Conservation (phyloP, 2,113 vertebrate species). For the Holacanthus passer region DNA sequence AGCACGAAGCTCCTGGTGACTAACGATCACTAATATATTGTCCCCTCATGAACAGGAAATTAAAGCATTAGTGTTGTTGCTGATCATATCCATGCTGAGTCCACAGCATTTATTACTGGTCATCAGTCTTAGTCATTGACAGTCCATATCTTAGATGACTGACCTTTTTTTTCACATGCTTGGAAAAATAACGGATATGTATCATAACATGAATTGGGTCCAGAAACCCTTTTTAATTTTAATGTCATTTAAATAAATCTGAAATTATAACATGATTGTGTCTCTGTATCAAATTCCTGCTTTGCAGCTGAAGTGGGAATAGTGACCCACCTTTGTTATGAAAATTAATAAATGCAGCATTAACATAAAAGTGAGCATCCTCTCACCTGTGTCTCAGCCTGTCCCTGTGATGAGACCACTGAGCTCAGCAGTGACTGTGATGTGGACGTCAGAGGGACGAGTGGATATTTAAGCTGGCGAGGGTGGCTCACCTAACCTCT, state of each 20-base stretch:
- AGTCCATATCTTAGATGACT: not conserved
- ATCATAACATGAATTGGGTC: not conserved
- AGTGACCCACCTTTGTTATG: not conserved
- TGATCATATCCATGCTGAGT: conserved; percentile 53
- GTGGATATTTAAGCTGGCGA: not conserved
- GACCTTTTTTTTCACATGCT: not conserved
- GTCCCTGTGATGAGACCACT: not conserved
- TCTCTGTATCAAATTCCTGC: not conserved
- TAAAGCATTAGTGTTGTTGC: conserved; percentile 58
- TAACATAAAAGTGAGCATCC: not conserved
- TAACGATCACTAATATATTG: conserved; percentile 30
- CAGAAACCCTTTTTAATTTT: not conserved
- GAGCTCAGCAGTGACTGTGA: not conserved
- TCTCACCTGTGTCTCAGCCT: not conserved
- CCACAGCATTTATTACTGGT: conserved; percentile 58
- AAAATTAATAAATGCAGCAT: not conserved
- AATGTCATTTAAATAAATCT: conserved; percentile 28
- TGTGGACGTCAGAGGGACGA: not conserved
- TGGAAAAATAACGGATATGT: not conserved
- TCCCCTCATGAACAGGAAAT: conserved; percentile 71
- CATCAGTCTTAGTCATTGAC: conserved; percentile 60
- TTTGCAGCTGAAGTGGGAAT: not conserved
- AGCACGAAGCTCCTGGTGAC: not conserved
- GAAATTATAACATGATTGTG: not conserved
- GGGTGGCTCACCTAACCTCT: not conserved